Base-by-base conservation (phyloP, 2,797 vertebrate species). In the Pogonophryne albipinna region DNA sequence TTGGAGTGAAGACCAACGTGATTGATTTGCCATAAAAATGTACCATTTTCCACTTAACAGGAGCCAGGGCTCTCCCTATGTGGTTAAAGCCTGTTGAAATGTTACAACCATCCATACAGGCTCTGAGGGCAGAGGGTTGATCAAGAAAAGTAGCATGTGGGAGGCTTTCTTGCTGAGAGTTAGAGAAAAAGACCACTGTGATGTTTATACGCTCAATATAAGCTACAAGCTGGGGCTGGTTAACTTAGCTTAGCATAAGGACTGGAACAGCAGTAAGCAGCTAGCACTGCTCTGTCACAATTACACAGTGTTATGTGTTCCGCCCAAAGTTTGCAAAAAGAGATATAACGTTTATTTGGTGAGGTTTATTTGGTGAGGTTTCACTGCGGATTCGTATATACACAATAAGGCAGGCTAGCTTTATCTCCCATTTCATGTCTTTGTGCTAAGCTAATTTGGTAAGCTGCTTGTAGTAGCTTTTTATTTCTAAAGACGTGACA, bases 1-100 rank as follows among this genome's bases (percentile, higher is more conserved):
- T 88, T 83, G 65, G 73, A 89, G 76, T 75, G 66, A 91, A 87
- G 86, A 89, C 84, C 85, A 91, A 91, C 87, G 85, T 92, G 92
- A 94, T 89, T 90, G 86, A 94, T 93, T 92, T 79, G 72, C 86
- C 82, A 83, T 91, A 88, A 87, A 91, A 87, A 90, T 88, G 55
- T 82, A 74, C 79, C 71, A 78, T 90, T 94, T 94, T 94, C 88
- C 87, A 86, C 87, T 87, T 83, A 90, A 91, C 84, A 78, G 69
- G 83, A 91, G 90, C 89, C 90, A 89, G 85, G 60, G 76, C 80
- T 88, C 78, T 76, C 67, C 20, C 61, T 85, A 72, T 85, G 85
- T 50, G 82, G 84, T 76, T 82, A 41, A 45, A 79, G 78, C 58
- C 78, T 56, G 67, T 56, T 64, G 82, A 49, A 23, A 78, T 47